phyloP scores from a whole-genome alignment of 2,888 invertebrate genomes.

The Baccha elongata region DNA sequence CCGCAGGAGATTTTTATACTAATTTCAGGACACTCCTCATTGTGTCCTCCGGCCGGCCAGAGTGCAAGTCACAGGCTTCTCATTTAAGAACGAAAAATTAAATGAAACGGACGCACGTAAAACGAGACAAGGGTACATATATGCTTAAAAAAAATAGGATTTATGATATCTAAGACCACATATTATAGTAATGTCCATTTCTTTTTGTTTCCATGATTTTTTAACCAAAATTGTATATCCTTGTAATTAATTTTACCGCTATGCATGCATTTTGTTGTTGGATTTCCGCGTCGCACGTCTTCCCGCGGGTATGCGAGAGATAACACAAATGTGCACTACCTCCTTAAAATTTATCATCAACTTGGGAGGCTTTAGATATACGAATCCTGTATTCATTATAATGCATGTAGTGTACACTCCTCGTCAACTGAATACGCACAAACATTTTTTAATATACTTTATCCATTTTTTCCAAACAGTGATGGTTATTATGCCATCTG shows the following conservation, averaged over 20 bases:
- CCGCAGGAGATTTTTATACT: slow-evolving; percentile 67
- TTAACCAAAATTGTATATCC: slow-evolving; percentile 56
- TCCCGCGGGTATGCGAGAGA: slow-evolving; percentile 61
- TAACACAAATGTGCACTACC: slow-evolving; percentile 72
- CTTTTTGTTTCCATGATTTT: slow-evolving; percentile 57
- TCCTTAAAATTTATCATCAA: slow-evolving; percentile 69
- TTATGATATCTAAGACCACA: slow-evolving; percentile 66
- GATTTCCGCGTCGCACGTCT: slow-evolving; percentile 36
- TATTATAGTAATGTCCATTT: slow-evolving; percentile 68
- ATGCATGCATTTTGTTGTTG: slow-evolving; percentile 56
- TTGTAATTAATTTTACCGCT: slow-evolving; percentile 52
- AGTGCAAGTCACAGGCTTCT: slow-evolving; percentile 37
- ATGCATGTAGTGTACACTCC: too few relatives aligned
- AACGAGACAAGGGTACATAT: slow-evolving; percentile 49
- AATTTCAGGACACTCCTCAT: slow-evolving; percentile 55
- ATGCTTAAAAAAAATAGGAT: slow-evolving; percentile 34
- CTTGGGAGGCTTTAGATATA: slow-evolving; percentile 65
- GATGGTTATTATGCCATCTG: too few relatives aligned
- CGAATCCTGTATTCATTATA: too few relatives aligned
- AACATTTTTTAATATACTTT: too few relatives aligned
- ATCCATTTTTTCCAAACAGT: too few relatives aligned
- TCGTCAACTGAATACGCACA: too few relatives aligned
- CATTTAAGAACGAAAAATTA: too few relatives aligned
- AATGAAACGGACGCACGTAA: too few relatives aligned
- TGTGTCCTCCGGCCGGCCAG: slow-evolving; percentile 6